Percentiles rank a stretch among this genome's conserved stretches.
Evolutionary conservation across 2,888 invertebrate genomes (phyloP).

Genomic region (Drosophila anomalipes): DNA sequence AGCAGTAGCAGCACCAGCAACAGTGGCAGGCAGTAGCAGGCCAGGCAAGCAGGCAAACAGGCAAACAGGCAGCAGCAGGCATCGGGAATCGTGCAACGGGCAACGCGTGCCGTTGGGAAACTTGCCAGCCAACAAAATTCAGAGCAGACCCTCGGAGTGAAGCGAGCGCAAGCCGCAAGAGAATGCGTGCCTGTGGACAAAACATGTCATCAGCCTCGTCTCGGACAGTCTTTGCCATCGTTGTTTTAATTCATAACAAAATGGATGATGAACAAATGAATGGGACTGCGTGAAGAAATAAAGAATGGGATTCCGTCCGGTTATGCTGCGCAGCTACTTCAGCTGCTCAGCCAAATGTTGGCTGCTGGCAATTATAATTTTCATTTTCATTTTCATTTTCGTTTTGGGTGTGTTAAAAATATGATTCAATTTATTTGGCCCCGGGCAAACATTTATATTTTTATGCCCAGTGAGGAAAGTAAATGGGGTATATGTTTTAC

Average conservation of each 20-base stretch:
- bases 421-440: constrained; percentile 73
- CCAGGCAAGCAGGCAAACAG: constrained; percentile 1
- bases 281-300: constrained; percentile 34
- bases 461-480: constrained; percentile 7
- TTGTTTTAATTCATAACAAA: constrained; percentile 76
- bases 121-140: constrained; percentile 60
- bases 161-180: constrained; percentile 54
- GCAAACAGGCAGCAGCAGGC: constrained; percentile 5
- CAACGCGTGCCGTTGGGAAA: constrained; percentile 81
- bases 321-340: not conserved
- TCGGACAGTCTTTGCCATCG: constrained; percentile 56
- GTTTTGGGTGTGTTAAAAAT: constrained; percentile 63
- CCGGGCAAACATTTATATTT: constrained; percentile 32
- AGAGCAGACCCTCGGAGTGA: constrained; percentile 21
- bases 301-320: constrained; percentile 18
- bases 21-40: constrained; percentile 4
- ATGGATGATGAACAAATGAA: constrained; percentile 70
- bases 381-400: constrained; percentile 48
- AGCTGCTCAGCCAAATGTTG: constrained; percentile 51
- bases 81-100: constrained; percentile 22
- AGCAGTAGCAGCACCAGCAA: constrained; percentile 24
- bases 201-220: constrained; percentile 79
- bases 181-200: constrained; percentile 81
- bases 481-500: constrained; percentile 7
- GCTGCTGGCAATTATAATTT: constrained; percentile 79